Evolutionary conservation across 2,797 vertebrate genomes (phyloP).

Genomic region (Acanthis flammea): DNA sequence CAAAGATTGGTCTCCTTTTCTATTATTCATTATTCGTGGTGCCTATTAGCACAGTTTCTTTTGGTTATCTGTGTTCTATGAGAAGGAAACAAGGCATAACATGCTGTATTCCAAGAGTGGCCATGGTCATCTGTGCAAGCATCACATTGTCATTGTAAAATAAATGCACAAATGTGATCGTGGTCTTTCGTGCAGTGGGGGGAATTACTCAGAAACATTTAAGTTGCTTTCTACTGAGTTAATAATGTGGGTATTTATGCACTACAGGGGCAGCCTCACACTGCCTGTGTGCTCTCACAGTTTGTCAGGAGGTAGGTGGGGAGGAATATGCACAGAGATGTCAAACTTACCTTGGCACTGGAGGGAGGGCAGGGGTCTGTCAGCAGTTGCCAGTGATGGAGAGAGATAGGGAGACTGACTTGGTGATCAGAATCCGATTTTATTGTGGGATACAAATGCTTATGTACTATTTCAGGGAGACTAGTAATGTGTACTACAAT

Average conservation of each 20-base stretch:
- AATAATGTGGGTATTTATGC: background rate
- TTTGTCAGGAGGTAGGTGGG: background rate
- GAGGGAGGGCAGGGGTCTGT: rapidly evolving
- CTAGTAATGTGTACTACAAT: too few species aligned
- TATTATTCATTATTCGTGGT: background rate
- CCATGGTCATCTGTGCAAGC: background rate
- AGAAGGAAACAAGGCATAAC: background rate
- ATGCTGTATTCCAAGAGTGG: background rate
- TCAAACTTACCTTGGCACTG: background rate
- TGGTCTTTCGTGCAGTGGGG: background rate
- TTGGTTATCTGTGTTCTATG: background rate
- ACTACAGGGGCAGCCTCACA: background rate
- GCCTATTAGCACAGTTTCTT: background rate
- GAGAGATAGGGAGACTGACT: too few species aligned
- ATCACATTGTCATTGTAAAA: background rate
- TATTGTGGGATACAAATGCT: too few species aligned
- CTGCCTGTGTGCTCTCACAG: background rate
- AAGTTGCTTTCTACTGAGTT: background rate
- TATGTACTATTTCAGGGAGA: too few species aligned
- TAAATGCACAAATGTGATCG: background rate
- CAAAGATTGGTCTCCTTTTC: background rate
- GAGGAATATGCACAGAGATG: too few species aligned
- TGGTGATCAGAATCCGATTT: too few species aligned
- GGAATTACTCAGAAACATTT: background rate
- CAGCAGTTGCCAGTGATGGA: rapidly evolving